Conservation (phyloP, 1,140 invertebrate species). For the Ganaspis sp. region DNA sequence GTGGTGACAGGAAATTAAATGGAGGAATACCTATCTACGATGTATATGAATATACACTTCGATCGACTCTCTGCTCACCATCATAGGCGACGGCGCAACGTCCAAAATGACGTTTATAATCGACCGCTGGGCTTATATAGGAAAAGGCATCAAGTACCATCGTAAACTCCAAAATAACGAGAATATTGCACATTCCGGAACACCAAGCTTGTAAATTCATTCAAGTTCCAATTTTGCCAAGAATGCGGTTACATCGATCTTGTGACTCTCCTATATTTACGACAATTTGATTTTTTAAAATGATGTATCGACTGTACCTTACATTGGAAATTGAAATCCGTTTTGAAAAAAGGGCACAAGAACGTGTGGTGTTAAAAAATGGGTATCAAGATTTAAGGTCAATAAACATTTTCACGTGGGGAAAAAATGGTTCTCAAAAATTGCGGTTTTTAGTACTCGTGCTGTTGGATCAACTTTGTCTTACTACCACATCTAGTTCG, state of each 20-base stretch:
- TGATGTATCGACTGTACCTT: neutral
- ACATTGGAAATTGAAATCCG: neutral
- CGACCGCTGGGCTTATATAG: neutral
- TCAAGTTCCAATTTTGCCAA: neutral
- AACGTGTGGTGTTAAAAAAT: neutral
- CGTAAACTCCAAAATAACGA: conserved; percentile 29
- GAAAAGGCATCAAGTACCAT: conserved; percentile 2
- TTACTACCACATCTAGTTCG: neutral
- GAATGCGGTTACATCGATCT: neutral
- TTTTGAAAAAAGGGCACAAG: neutral
- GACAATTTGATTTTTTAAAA: neutral
- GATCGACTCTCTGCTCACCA: neutral
- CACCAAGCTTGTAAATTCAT: conserved; percentile 1
- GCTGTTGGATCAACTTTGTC: neutral
- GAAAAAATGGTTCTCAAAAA: too few relatives aligned
- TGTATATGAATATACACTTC: neutral
- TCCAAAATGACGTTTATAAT: conserved; percentile 18
- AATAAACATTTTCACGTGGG: too few relatives aligned
- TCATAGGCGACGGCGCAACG: neutral
- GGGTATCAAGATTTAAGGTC: too few relatives aligned
- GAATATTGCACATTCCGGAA: conserved; percentile 24
- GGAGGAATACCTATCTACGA: conserved; percentile 38
- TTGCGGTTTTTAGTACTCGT: neutral
- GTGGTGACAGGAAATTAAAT: conserved; percentile 45
- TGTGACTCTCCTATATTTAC: neutral